A percentile compares a stretch with the other conserved stretches of the same genome.
Evolutionary conservation across 2,888 invertebrate species (phyloP).

Genomic region (Phasia obesa): DNA sequence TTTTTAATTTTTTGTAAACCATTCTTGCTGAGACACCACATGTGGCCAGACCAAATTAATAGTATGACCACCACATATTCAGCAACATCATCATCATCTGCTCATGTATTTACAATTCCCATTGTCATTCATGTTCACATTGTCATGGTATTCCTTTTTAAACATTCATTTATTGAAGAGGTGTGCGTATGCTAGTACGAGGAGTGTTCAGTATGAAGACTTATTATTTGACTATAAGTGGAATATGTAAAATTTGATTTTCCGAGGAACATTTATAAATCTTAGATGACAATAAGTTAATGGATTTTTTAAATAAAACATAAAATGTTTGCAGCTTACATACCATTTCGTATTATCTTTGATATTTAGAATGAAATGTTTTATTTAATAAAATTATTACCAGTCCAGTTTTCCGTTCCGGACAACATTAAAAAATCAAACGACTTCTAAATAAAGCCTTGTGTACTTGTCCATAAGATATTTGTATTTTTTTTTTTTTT

Average conservation of each 20-base stretch:
- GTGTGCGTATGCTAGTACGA: background rate
- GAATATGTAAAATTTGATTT: background rate
- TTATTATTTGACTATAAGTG: background rate
- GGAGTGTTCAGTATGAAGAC: background rate
- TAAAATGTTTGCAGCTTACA: too few species aligned
- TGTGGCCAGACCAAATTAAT: slow-evolving; percentile 71
- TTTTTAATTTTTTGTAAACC: slow-evolving; percentile 4
- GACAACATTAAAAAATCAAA: too few species aligned
- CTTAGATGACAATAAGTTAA: too few species aligned
- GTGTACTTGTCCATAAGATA: too few species aligned
- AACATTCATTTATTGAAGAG: slow-evolving; percentile 31
- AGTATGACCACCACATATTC: slow-evolving; percentile 57
- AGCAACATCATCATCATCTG: slow-evolving; percentile 45
- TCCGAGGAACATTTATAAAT: too few species aligned
- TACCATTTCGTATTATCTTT: too few species aligned
- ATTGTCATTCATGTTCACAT: slow-evolving; percentile 46
- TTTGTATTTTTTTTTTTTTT: too few species aligned
- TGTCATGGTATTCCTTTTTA: slow-evolving; percentile 37
- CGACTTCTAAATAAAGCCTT: too few species aligned
- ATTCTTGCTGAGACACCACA: slow-evolving; percentile 68
- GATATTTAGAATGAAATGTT: too few species aligned
- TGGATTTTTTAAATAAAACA: too few species aligned
- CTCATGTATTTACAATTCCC: slow-evolving; percentile 12
- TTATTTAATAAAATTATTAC: too few species aligned
- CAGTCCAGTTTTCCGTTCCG: too few species aligned